Evolutionary conservation across 2,888 invertebrate species (phyloP).

Genomic region (Calameuta filiformis): DNA sequence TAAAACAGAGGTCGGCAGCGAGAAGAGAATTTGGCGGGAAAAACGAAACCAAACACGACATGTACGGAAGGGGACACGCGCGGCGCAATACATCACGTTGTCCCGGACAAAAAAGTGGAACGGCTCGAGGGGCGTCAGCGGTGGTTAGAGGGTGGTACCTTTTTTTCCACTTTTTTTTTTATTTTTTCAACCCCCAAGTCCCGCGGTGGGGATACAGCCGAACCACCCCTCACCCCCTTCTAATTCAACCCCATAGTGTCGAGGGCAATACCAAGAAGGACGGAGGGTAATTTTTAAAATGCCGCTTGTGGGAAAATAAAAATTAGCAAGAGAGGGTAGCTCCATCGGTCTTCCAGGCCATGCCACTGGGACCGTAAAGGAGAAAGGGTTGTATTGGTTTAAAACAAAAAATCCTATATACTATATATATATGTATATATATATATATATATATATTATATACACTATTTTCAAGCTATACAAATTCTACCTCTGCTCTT

Average conservation of each 20-base stretch:
- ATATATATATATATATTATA: neutral
- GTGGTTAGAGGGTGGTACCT: slow-evolving; percentile 7
- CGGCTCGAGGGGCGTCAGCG: slow-evolving; percentile 18
- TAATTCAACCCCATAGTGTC: neutral
- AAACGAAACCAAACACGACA: slow-evolving; percentile 57
- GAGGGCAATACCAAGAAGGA: slow-evolving; percentile 21
- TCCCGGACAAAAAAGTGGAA: slow-evolving; percentile 37
- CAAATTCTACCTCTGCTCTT: neutral
- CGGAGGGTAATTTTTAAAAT: slow-evolving; percentile 60
- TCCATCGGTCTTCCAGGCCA: slow-evolving; percentile 25
- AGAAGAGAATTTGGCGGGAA: slow-evolving; percentile 61
- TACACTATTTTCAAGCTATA: neutral
- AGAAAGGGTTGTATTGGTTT: neutral
- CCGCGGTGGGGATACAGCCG: neutral
- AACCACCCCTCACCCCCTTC: neutral
- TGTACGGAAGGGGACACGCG: slow-evolving; percentile 45
- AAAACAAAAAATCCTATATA: neutral
- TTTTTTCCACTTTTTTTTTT: slow-evolving; percentile 12
- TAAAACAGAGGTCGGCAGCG: slow-evolving; percentile 33
- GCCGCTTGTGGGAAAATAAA: slow-evolving; percentile 61
- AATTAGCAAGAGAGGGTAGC: slow-evolving; percentile 48
- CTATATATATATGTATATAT: neutral
- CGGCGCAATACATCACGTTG: slow-evolving; percentile 59
- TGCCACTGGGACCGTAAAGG: neutral
- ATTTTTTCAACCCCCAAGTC: slow-evolving; percentile 5